phyloP scores from a whole-genome alignment of 2,113 vertebrate species.

The Meles meles region DNA sequence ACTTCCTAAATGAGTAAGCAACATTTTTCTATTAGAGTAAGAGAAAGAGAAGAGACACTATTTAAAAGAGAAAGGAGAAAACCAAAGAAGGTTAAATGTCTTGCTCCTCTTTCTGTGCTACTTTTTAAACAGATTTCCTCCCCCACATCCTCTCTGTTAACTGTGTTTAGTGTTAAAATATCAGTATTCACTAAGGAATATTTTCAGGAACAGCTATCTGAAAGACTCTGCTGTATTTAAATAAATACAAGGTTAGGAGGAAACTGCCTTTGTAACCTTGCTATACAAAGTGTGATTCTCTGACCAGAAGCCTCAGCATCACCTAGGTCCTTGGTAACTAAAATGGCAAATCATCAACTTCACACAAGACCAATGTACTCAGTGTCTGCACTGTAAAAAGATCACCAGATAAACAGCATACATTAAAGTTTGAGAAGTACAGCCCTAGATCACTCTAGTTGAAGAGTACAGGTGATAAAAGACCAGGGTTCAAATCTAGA shows the following conservation, averaged over 20 bases:
- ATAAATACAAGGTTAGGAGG: neutral
- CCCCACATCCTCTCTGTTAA: neutral
- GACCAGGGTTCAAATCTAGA: neutral
- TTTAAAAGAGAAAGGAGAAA: neutral
- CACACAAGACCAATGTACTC: neutral
- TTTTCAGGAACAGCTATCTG: neutral
- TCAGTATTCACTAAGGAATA: neutral
- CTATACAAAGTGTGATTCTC: neutral
- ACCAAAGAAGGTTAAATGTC: neutral
- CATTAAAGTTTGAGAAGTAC: neutral
- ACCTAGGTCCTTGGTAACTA: neutral
- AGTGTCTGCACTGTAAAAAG: neutral
- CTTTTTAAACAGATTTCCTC: neutral
- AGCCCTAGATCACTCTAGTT: neutral
- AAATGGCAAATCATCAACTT: neutral
- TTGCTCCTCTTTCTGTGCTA: neutral
- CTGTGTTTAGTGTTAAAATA: neutral
- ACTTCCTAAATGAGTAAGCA: neutral
- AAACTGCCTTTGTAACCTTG: neutral
- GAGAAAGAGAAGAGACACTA: neutral
- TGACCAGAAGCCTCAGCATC: neutral
- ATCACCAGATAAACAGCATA: neutral
- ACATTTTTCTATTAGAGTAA: neutral
- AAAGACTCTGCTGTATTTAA: neutral
- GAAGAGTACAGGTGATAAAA: neutral